These are phyloP conservation scores for Ficedula albicollis DNA, from an alignment of 2,797 vertebrate genomes.

Conservation along the genomic window DNA sequence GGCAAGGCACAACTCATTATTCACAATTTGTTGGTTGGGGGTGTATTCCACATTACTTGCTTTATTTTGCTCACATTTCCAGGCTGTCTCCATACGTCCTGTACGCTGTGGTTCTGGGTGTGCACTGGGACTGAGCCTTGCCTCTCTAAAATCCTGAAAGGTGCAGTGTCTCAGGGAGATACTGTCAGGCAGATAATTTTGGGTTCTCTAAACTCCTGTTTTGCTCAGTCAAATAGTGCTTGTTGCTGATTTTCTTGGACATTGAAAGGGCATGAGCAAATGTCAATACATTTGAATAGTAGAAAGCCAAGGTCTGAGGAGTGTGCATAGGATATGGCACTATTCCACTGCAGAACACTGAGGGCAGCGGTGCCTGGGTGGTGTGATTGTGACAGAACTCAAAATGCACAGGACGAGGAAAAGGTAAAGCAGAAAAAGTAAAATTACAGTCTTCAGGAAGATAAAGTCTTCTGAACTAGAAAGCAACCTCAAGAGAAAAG, in stretches of 20 bases:
- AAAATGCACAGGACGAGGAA: neutral
- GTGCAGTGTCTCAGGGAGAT: neutral
- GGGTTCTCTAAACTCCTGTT: neutral
- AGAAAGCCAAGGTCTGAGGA: neutral
- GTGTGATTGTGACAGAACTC: neutral
- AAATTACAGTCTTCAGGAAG: neutral
- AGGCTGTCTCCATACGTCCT: neutral
- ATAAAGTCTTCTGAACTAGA: neutral
- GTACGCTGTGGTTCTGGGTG: accelerated
- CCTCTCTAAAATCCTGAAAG: neutral
- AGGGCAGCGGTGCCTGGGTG: neutral
- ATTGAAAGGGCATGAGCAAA: neutral
- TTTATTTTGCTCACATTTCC: neutral
- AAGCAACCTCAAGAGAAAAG: neutral
- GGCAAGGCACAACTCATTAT: neutral
- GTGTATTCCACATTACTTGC: neutral
- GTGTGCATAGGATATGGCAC: neutral
- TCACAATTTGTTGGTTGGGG: neutral
- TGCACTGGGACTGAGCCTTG: neutral
- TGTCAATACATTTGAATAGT: neutral
- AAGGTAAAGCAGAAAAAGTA: neutral
- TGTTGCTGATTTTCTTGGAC: neutral
- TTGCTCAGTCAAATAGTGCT: neutral
- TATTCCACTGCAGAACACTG: neutral
- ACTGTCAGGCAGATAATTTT: neutral